Evolutionary conservation across 2,113 vertebrate species (phyloP).

Genomic region (Abramis brama): DNA sequence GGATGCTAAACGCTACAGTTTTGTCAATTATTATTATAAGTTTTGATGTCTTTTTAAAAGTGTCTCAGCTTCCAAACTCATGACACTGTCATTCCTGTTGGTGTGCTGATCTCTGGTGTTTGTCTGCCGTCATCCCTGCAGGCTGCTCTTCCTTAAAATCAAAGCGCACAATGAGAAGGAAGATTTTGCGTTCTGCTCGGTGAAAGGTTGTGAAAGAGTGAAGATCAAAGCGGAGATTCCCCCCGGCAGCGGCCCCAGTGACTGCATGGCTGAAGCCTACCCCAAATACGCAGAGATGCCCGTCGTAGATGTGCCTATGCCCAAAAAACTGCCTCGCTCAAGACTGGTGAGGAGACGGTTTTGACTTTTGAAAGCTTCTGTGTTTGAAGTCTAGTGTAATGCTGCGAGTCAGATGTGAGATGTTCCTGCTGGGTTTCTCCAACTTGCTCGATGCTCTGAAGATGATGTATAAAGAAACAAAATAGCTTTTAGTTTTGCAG

Average conservation of each 20-base stretch:
- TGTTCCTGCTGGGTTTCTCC: not conserved
- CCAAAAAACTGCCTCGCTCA: conserved; percentile 77
- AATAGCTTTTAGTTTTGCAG: not conserved
- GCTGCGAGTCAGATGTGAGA: not conserved
- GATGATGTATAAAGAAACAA: not conserved
- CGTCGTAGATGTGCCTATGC: conserved; percentile 89
- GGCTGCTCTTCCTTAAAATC: conserved; percentile 90
- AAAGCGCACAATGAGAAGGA: conserved; percentile 87
- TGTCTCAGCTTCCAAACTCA: not conserved
- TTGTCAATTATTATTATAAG: not conserved
- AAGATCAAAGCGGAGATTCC: conserved; percentile 89
- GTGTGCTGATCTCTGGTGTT: not conserved
- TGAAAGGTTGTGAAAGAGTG: conserved; percentile 90
- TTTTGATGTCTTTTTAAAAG: not conserved
- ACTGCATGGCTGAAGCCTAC: conserved; percentile 87
- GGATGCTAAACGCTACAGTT: conserved; percentile 2
- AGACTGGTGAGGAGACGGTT: conserved; percentile 77
- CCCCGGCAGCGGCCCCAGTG: conserved; percentile 77
- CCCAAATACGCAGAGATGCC: conserved; percentile 85
- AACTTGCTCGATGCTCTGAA: not conserved
- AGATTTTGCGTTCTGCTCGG: conserved; percentile 90
- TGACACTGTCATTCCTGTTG: not conserved
- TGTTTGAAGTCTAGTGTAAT: not conserved
- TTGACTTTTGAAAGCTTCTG: not conserved
- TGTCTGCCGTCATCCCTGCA: conserved; percentile 58